phyloP scores from a whole-genome alignment of 2,797 vertebrate species.

The Lagocephalus sceleratus region DNA sequence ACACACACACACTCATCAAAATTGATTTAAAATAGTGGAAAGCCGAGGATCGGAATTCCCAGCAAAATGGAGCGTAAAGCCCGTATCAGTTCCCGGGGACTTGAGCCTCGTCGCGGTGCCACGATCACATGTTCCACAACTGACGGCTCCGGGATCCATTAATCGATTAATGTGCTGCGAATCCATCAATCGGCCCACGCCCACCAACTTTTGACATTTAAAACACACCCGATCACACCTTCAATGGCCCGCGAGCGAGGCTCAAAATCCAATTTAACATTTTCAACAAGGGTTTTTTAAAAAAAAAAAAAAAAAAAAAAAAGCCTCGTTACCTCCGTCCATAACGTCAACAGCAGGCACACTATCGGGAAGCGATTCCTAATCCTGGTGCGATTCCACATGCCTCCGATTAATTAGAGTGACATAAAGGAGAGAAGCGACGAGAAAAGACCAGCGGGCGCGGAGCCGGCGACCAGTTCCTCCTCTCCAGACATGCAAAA shows the following conservation, averaged over 20 bases:
- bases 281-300: not conserved
- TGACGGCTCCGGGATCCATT: conserved; percentile 70
- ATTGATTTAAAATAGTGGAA: too few relatives aligned
- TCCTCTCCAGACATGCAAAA: conserved; percentile 78
- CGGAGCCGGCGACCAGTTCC: conserved; percentile 75
- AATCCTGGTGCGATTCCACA: conserved; percentile 81
- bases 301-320: not conserved
- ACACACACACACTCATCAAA: conserved; percentile 1
- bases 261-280: not conserved
- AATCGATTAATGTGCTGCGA: conserved; percentile 60
- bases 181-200: conserved; percentile 52
- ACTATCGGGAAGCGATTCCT: conserved; percentile 74
- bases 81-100: conserved; percentile 42
- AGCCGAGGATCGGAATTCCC: conserved; percentile 4
- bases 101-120: conserved; percentile 64
- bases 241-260: not conserved
- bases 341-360: conserved; percentile 84
- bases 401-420: conserved; percentile 82
- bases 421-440: conserved; percentile 59
- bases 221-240: not conserved
- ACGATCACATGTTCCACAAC: conserved; percentile 68
- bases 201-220: conserved; percentile 73
- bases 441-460: conserved; percentile 74
- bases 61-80: conserved; percentile 44
- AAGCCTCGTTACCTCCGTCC: conserved; percentile 78